Conservation (phyloP, 1,140 invertebrate species). For the Halictus rubicundus region DNA sequence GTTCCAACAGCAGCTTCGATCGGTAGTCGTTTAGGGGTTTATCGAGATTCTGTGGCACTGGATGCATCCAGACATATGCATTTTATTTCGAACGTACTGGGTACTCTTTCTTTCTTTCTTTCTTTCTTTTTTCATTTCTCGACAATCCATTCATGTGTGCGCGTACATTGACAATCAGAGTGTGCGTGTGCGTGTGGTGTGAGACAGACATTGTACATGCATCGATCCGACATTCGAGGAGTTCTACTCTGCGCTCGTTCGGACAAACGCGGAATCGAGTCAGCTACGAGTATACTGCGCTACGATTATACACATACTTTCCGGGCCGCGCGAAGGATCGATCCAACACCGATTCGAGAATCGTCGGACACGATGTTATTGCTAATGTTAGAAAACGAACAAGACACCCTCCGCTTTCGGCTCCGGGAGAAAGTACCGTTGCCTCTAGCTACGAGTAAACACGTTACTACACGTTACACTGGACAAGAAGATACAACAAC, state of each 20-base stretch:
- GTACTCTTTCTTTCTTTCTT: background rate
- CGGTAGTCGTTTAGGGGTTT: conserved; percentile 11
- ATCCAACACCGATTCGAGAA: background rate
- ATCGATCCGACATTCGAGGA: conserved; percentile 39
- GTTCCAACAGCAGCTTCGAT: background rate
- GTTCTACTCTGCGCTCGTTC: conserved; percentile 15
- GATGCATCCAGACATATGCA: conserved; percentile 34
- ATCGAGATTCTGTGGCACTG: conserved; percentile 36
- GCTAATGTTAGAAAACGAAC: background rate
- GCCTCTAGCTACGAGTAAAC: conserved; percentile 34
- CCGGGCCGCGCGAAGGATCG: conserved; percentile 10
- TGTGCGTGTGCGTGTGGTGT: conserved; percentile 9
- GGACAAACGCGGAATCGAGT: conserved; percentile 11
- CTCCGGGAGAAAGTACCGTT: conserved; percentile 3
- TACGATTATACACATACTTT: conserved; percentile 24
- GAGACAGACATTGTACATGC: conserved; percentile 40
- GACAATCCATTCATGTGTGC: conserved; percentile 41
- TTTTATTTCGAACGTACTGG: conserved; percentile 36
- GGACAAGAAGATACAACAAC: conserved; percentile 39
- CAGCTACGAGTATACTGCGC: background rate
- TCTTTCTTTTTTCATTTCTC: conserved; percentile 11
- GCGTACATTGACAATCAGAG: conserved; percentile 42
- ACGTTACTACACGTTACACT: conserved; percentile 44
- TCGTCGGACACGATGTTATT: background rate
- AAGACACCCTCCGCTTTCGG: background rate